These are phyloP conservation scores for Stegodyphus mimosarum DNA, from an alignment of 1,140 invertebrate species.

Conservation along the genomic window DNA sequence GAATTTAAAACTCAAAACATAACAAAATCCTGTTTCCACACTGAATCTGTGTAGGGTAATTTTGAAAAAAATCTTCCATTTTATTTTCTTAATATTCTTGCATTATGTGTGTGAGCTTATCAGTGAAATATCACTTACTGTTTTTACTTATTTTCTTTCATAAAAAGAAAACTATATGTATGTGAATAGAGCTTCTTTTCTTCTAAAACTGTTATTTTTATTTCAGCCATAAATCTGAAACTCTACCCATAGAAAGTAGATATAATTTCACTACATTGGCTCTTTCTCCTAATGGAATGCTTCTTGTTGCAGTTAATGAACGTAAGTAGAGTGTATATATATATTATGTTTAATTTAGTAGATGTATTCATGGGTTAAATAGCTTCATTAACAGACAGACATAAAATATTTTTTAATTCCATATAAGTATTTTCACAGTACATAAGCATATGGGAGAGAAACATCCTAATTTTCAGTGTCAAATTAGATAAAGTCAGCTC, in stretches of 20 bases:
- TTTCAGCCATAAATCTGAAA: constrained; percentile 88
- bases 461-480: too few species aligned
- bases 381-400: too few species aligned
- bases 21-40: too few species aligned
- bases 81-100: neutral
- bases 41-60: neutral
- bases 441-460: too few species aligned
- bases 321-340: constrained; percentile 70
- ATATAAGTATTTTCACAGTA: too few species aligned
- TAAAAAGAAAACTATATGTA: neutral
- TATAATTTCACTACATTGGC: constrained; percentile 88
- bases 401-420: too few species aligned
- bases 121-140: neutral
- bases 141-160: neutral
- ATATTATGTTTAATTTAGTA: neutral
- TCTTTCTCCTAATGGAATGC: constrained; percentile 87
- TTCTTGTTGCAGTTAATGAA: constrained; percentile 90
- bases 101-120: neutral
- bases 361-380: neutral
- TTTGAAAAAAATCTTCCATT: constrained; percentile 30
- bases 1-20: too few species aligned
- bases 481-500: too few species aligned
- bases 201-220: constrained; percentile 61
- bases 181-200: neutral
- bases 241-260: constrained; percentile 85